Evolutionary conservation across 1,140 invertebrate species (phyloP).

Genomic region (Solen grandis): DNA sequence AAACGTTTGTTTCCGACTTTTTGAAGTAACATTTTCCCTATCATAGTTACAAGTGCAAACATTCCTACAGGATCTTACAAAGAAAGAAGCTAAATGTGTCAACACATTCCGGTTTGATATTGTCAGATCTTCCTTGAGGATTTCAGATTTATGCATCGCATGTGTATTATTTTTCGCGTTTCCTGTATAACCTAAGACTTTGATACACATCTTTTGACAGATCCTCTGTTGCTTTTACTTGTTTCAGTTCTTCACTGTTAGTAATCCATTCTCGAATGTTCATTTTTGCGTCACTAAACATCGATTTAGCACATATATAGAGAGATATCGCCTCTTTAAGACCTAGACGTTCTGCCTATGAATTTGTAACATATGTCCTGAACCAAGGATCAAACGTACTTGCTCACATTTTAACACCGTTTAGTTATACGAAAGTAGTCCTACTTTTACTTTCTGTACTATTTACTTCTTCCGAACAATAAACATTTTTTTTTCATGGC

Average conservation of each 20-base stretch:
- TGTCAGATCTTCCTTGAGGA: neutral
- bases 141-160: neutral
- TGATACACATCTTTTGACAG: neutral
- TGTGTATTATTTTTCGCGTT: neutral
- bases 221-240: neutral
- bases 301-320: neutral
- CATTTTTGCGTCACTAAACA: conserved; percentile 22
- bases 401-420: neutral
- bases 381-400: neutral
- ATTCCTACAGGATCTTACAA: conserved; percentile 9
- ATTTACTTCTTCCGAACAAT: too few species aligned
- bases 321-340: conserved; percentile 1
- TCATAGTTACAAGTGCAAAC: neutral
- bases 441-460: neutral
- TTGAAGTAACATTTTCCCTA: neutral
- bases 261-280: conserved; percentile 19
- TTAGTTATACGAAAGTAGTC: neutral
- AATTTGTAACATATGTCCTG: neutral
- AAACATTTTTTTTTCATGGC: too few species aligned
- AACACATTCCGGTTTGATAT: neutral
- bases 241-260: neutral
- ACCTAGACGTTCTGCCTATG: neutral
- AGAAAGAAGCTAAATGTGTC: conserved; percentile 1
- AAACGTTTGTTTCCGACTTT: neutral
- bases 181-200: conserved; percentile 9